Percentiles rank a stretch among this genome's conserved stretches.
Conservation (phyloP, 1,140 invertebrate genomes). For the Arctopsyche grandis region DNA sequence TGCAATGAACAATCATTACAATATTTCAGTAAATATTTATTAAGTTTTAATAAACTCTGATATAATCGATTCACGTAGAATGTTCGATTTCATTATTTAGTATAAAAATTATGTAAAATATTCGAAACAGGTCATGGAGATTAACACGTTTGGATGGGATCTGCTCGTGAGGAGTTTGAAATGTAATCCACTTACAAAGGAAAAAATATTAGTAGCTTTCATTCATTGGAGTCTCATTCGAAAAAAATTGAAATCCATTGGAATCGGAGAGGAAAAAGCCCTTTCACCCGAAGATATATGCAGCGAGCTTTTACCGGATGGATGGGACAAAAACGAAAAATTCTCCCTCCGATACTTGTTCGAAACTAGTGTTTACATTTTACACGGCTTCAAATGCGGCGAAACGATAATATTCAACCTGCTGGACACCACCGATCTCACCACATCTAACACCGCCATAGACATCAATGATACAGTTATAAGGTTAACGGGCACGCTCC, state of each 20-base stretch:
- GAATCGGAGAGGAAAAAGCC: background rate
- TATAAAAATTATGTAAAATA: background rate
- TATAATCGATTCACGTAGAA: too few species aligned
- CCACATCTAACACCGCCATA: background rate
- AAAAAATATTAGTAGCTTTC: background rate
- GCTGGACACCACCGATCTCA: background rate
- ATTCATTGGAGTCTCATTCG: background rate
- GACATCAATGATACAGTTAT: background rate
- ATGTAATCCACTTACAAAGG: background rate
- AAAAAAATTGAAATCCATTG: background rate
- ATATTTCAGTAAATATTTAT: too few species aligned
- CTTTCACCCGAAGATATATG: background rate
- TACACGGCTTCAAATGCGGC: background rate
- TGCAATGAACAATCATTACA: too few species aligned
- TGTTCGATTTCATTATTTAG: too few species aligned
- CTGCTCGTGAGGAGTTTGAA: background rate
- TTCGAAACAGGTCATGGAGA: background rate
- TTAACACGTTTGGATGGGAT: slow-evolving; percentile 2
- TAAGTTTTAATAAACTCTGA: too few species aligned
- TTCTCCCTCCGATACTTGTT: background rate
- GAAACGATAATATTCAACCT: background rate
- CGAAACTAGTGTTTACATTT: background rate
- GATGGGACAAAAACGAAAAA: background rate
- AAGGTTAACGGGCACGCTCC: background rate
- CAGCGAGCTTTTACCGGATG: background rate